These are phyloP conservation scores for Armadillidium nasatum DNA, from an alignment of 1,140 invertebrate genomes.

Conservation along the genomic window DNA sequence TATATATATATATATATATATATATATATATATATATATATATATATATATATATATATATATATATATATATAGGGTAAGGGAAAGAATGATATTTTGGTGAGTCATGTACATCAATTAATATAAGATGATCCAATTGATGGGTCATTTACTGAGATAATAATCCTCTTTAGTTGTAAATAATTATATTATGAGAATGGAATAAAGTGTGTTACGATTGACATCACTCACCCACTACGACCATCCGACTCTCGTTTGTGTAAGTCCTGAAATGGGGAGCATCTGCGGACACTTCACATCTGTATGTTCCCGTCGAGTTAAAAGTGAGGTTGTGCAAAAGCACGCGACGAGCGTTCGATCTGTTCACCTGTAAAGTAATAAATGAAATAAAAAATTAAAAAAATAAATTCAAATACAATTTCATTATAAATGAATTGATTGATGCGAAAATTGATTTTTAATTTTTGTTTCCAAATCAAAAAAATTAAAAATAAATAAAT, in stretches of 20 bases:
- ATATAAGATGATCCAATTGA: not conserved
- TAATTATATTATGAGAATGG: not conserved
- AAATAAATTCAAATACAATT: no score
- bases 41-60: no score
- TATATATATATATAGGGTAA: no score
- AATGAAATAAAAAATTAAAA: no score
- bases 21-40: no score
- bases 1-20: no score
- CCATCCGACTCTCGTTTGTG: slow-evolving; percentile 34
- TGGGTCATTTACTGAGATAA: not conserved
- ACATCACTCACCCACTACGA: slow-evolving; percentile 35
- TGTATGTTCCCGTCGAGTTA: slow-evolving; percentile 37
- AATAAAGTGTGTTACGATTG: not conserved
- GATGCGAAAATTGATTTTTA: no score
- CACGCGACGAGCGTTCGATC: slow-evolving; percentile 32
- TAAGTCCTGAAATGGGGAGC: slow-evolving; percentile 39
- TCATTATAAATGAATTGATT: no score
- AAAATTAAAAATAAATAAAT: no score
- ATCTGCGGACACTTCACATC: slow-evolving; percentile 41
- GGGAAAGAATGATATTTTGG: not conserved
- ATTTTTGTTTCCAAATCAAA: no score
- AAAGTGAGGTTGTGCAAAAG: slow-evolving; percentile 37
- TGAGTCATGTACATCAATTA: not conserved
- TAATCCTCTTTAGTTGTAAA: not conserved
- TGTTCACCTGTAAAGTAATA: slow-evolving; percentile 25